These are phyloP conservation scores for Idaea aversata DNA, from an alignment of 2,888 invertebrate genomes.

Conservation along the genomic window DNA sequence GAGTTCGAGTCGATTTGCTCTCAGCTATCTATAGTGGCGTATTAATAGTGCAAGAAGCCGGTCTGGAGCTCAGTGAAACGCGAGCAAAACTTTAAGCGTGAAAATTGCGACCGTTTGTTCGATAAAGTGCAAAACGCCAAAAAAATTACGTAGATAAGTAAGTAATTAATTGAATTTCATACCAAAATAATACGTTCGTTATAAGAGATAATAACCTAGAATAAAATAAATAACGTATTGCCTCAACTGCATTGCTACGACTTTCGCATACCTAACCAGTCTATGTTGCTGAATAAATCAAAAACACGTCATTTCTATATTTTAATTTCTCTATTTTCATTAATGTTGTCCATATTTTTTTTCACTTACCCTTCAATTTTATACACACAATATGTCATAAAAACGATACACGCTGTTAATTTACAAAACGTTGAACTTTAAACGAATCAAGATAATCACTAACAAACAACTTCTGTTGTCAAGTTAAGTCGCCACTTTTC, in stretches of 20 bases:
- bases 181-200: conserved; percentile 13
- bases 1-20: conserved; percentile 51
- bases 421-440: background rate
- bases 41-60: conserved; percentile 57
- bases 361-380: background rate
- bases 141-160: conserved; percentile 22
- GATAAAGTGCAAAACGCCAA: conserved; percentile 11
- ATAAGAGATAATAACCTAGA: conserved; percentile 11
- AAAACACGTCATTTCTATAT: background rate
- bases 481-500: conserved; percentile 7
- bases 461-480: conserved; percentile 1
- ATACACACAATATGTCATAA: background rate
- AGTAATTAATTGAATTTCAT: conserved; percentile 17
- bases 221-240: conserved; percentile 16
- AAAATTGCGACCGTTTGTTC: conserved; percentile 12
- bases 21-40: conserved; percentile 58
- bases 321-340: background rate
- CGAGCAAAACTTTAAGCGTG: conserved; percentile 34
- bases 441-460: background rate
- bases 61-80: conserved; percentile 47
- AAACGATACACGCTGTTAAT: background rate
- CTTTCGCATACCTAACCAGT: conserved; percentile 24
- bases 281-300: conserved; percentile 5
- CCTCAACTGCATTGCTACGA: conserved; percentile 30
- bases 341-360: background rate